A percentile compares a stretch with the other conserved stretches of the same genome.
Conservation (phyloP, 1,140 invertebrate species). For the Drosophila lacertosa region DNA sequence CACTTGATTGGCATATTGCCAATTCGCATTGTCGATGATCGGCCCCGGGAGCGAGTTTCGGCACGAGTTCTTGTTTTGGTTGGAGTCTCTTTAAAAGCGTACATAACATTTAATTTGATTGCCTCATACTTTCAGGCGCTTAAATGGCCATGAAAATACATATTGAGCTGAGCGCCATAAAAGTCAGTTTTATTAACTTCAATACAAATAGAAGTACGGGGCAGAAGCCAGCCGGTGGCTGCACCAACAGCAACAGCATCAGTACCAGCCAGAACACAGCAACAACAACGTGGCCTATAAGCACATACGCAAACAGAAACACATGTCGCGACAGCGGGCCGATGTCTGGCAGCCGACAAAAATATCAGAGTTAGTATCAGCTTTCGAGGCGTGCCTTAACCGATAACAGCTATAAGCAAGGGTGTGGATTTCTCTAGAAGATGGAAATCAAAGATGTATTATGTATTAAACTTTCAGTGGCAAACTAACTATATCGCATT, state of each 20-base stretch:
- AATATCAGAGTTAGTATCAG: not conserved
- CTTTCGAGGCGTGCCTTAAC: not conserved
- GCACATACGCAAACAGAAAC: constrained; percentile 63
- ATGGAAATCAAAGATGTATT: no score
- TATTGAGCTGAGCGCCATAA: constrained; percentile 75
- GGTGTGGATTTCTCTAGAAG: no score
- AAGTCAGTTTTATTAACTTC: constrained; percentile 79
- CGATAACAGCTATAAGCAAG: no score
- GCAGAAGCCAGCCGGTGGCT: constrained; percentile 17
- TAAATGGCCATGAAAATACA: constrained; percentile 76
- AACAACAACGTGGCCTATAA: constrained; percentile 71
- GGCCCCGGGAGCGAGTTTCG: constrained; percentile 6
- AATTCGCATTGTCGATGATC: constrained; percentile 46
- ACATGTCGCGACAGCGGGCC: constrained; percentile 21
- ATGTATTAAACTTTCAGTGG: no score
- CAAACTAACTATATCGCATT: no score
- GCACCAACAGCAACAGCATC: constrained; percentile 42
- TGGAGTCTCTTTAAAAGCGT: constrained; percentile 59
- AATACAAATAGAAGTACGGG: constrained; percentile 56
- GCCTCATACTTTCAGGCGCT: constrained; percentile 73
- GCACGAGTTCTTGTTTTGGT: not conserved
- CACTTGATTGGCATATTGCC: constrained; percentile 56
- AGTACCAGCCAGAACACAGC: constrained; percentile 41
- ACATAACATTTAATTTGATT: constrained; percentile 81
- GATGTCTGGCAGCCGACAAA: constrained; percentile 5